These are phyloP conservation scores for Agrotis puta DNA, from an alignment of 2,888 invertebrate species.

Conservation along the genomic window DNA sequence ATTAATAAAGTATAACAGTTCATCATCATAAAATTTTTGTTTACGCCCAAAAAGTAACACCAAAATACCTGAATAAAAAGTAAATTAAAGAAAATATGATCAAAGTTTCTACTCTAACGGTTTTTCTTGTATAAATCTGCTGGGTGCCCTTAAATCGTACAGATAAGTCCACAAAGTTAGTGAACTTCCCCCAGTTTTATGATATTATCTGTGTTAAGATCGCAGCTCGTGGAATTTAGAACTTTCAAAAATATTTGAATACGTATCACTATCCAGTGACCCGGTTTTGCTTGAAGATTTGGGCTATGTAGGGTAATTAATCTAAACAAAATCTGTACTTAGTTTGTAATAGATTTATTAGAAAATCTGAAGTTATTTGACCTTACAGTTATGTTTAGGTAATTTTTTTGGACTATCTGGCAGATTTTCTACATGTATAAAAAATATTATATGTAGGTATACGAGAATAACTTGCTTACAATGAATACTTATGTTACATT, in stretches of 20 bases:
- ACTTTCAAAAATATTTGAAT: constrained; percentile 55
- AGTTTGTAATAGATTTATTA: not conserved
- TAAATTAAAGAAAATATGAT: constrained; percentile 65
- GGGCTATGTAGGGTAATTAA: not conserved
- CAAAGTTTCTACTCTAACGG: constrained; percentile 52
- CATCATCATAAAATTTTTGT: constrained; percentile 29
- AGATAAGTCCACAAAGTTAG: constrained; percentile 64
- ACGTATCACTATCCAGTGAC: constrained; percentile 20
- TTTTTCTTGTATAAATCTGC: constrained; percentile 57
- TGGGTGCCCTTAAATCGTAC: constrained; percentile 64
- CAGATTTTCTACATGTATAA: not conserved
- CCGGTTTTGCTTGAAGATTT: constrained; percentile 15
- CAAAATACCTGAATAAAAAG: constrained; percentile 55
- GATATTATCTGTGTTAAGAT: constrained; percentile 58
- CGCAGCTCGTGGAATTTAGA: constrained; percentile 46
- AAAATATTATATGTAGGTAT: not conserved
- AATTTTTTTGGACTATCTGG: not conserved
- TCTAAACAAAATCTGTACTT: not conserved
- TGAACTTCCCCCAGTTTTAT: constrained; percentile 56
- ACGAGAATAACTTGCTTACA: too few relatives aligned
- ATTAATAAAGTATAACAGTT: not conserved
- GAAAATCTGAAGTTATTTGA: not conserved
- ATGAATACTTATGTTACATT: too few relatives aligned
- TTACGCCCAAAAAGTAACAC: constrained; percentile 18
- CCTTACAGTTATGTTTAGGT: not conserved